Conservation (phyloP, 1,140 invertebrate genomes). For the Platyscapa corneri region DNA sequence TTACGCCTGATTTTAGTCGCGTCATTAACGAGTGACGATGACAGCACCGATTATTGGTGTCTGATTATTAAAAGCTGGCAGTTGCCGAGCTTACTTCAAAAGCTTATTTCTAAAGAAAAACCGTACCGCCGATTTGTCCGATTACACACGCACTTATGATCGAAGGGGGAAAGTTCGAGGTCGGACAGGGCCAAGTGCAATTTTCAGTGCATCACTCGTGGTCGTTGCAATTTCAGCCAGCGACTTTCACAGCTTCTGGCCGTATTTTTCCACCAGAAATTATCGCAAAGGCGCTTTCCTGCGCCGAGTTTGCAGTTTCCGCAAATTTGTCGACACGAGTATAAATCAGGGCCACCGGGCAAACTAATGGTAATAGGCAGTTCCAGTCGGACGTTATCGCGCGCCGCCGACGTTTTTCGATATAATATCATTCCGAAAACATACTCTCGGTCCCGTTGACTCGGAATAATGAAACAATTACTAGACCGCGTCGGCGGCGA, state of each 20-base stretch:
- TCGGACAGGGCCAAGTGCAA: not conserved
- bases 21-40: too few species aligned
- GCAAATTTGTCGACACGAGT: not conserved
- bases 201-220: not conserved
- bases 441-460: not conserved
- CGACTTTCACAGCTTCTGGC: not conserved
- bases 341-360: too few species aligned
- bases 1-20: too few species aligned
- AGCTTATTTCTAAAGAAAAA: too few species aligned
- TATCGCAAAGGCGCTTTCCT: too few species aligned
- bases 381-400: not conserved
- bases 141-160: too few species aligned
- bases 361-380: not conserved
- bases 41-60: too few species aligned
- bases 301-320: not conserved
- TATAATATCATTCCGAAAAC: not conserved
- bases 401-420: not conserved
- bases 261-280: too few species aligned
- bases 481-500: not conserved
- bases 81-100: too few species aligned
- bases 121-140: too few species aligned
- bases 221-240: slow-evolving; percentile 2
- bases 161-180: too few species aligned
- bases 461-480: not conserved
- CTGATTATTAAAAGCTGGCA: too few species aligned